phyloP scores from a whole-genome alignment of 2,113 vertebrate species.

The Carollia perspicillata region DNA sequence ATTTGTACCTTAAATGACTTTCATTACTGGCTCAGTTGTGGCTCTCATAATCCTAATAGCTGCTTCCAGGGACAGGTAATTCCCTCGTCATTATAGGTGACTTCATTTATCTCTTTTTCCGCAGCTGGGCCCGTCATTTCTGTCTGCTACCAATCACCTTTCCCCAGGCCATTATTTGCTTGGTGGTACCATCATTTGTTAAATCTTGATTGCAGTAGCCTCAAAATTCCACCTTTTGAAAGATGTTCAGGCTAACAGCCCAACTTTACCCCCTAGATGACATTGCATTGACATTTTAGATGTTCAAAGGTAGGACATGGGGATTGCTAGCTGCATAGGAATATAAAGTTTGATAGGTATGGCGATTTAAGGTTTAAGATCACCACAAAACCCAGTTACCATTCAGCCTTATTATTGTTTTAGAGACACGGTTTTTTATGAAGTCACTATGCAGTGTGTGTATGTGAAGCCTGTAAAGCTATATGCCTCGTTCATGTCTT shows the following conservation, averaged over 20 bases:
- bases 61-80: constrained; percentile 34
- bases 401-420: background rate
- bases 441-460: background rate
- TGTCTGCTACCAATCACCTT: background rate
- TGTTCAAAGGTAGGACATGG: background rate
- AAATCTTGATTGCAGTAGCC: background rate
- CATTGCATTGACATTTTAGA: background rate
- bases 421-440: background rate
- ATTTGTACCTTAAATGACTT: constrained; percentile 52
- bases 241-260: background rate
- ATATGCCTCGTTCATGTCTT: background rate
- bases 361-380: background rate
- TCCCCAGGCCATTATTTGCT: background rate
- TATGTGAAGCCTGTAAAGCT: background rate
- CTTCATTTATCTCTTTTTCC: constrained; percentile 38
- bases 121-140: background rate
- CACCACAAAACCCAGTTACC: background rate
- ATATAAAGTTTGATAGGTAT: background rate
- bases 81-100: background rate
- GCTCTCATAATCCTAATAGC: constrained; percentile 32
- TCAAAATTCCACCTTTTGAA: constrained; percentile 13
- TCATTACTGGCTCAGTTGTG: constrained; percentile 49
- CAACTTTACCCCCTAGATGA: background rate
- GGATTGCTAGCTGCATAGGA: background rate
- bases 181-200: constrained; percentile 11